These are phyloP conservation scores for Ploceus nigricollis DNA, from an alignment of 2,113 vertebrate species.

Conservation along the genomic window DNA sequence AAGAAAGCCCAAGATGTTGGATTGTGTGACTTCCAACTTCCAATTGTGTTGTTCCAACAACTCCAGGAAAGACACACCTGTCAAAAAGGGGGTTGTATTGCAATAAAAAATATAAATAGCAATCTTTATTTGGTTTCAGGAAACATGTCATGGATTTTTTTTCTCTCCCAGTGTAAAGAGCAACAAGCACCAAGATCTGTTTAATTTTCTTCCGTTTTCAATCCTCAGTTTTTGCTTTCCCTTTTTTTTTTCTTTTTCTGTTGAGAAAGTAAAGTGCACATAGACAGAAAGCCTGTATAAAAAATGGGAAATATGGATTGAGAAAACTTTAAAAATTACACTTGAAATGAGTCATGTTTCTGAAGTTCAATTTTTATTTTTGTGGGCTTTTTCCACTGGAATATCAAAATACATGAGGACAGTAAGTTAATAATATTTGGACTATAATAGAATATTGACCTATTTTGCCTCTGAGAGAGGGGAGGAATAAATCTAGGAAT, in stretches of 20 bases:
- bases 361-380: not conserved
- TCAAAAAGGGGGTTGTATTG: not conserved
- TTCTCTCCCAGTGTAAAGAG: not conserved
- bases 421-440: not conserved
- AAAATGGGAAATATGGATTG: not conserved
- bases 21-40: not conserved
- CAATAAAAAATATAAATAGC: not conserved
- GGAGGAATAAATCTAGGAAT: not conserved
- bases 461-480: not conserved
- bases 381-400: not conserved
- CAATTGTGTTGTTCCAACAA: no score
- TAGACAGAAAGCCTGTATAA: not conserved
- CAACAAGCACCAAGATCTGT: not conserved
- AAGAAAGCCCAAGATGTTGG: not conserved
- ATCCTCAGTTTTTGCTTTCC: not conserved
- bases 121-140: not conserved
- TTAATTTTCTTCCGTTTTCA: not conserved
- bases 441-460: slow-evolving; percentile 28
- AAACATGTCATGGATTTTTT: not conserved
- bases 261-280: not conserved
- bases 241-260: not conserved
- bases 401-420: slow-evolving; percentile 12
- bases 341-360: not conserved
- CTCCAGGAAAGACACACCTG: not conserved
- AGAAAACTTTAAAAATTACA: not conserved